These are phyloP conservation scores for Cabera pusaria DNA, from an alignment of 2,888 invertebrate species.

Conservation along the genomic window DNA sequence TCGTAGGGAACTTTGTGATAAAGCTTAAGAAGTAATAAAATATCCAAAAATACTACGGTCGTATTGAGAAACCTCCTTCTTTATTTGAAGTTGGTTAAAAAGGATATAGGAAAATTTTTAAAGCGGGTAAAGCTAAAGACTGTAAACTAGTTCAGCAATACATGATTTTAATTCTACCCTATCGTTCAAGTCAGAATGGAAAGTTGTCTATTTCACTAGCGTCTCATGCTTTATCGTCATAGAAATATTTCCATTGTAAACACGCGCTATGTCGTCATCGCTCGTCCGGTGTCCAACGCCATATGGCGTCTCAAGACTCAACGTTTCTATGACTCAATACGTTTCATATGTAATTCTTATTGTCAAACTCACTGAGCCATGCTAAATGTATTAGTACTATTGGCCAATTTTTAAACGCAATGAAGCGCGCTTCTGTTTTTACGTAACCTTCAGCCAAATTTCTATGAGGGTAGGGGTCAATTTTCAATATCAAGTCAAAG, in stretches of 20 bases:
- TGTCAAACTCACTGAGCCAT: slow-evolving; percentile 45
- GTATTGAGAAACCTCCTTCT: too few relatives aligned
- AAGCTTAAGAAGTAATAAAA: too few relatives aligned
- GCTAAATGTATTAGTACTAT: slow-evolving; percentile 38
- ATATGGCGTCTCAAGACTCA: slow-evolving; percentile 58
- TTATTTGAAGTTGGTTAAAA: too few relatives aligned
- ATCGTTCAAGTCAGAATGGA: too few relatives aligned
- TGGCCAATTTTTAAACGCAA: slow-evolving; percentile 16
- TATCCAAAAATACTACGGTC: too few relatives aligned
- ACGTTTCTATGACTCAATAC: slow-evolving; percentile 59
- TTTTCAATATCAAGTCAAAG: neutral
- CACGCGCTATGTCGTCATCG: slow-evolving; percentile 39
- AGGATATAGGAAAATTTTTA: too few relatives aligned
- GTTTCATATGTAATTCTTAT: slow-evolving; percentile 43
- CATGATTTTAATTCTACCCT: too few relatives aligned
- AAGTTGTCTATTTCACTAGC: too few relatives aligned
- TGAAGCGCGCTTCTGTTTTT: slow-evolving; percentile 6
- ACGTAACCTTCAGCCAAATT: slow-evolving; percentile 1
- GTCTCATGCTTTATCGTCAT: slow-evolving; percentile 2
- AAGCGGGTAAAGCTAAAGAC: too few relatives aligned
- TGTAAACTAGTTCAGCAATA: too few relatives aligned
- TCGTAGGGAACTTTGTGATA: too few relatives aligned
- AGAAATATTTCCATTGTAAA: slow-evolving; percentile 29
- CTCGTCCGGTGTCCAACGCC: slow-evolving; percentile 59
- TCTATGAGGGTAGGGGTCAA: neutral